Base-by-base conservation (phyloP, 2,113 vertebrate genomes). In the Monarcha castaneiventris region DNA sequence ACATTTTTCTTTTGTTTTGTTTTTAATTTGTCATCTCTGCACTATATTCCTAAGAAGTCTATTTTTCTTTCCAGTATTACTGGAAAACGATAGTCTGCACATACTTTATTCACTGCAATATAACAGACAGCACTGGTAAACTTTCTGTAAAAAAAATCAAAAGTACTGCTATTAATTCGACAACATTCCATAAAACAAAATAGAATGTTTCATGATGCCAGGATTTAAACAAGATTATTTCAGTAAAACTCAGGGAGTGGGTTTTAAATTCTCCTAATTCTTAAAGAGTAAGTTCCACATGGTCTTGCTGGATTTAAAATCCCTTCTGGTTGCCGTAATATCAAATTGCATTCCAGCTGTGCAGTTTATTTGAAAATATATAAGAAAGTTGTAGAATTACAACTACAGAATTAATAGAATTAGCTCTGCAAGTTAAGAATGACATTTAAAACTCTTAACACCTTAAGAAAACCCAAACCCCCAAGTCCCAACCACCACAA, bases 391-490 rank as follows among this genome's bases (percentile, higher is more conserved):
- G 20, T 6, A 83, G 66, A 83, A 77, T 54, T 76, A 51, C 44
- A 73, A 51, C 21, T 33, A 64, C 18, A 49, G 12, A 89, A 81
- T 52, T 15, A 55, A 59, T 52, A 78, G 32, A 49, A 14, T 39
- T 48, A 61, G 12, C 7, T 35, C 16, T 48, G 16, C 21, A 67
- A 81, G 23, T 39, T 63, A 72, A 80, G 27, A 68, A 58, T 13
- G 5, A 25, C 9, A 76, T 49, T 71, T 61, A 25, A 80, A 75
- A 61, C 4, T 51, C 3, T 6, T 7, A 46, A 11, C 1, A 13
- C 8, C 13, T 80, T 25, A 71, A 55, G 44, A 7, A 46, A 7
- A 0, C 2, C 6, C 6, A 5, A 48, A 78, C 2, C 8, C 9
- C 22, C 11, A 74, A 39, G 29, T 13, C 27, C 5, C 33, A 52